Base-by-base conservation (phyloP, 2,797 vertebrate species). In the Epinephelus coioides region DNA sequence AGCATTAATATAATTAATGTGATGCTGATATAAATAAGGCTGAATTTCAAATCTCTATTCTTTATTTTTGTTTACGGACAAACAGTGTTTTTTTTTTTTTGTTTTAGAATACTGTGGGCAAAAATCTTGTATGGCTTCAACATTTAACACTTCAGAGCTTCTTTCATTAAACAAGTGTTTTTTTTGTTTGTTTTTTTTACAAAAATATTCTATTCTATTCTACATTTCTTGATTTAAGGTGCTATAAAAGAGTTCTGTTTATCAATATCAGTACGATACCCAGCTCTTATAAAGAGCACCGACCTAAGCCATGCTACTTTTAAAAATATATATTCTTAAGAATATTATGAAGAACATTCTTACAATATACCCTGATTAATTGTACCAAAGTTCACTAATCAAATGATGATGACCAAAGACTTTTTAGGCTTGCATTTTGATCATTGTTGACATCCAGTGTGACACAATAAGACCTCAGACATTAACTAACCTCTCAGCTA, bases 401-500 rank as follows among this genome's bases (percentile, higher is more conserved):
- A 50, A 5, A 40, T 3, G 18, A 67, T 63, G 34, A 27, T 62
- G 4, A 56, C 11, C 14, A 73, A 44, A 46, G 19, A 14, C 40
- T 21, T 69, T 67, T 23, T 11, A 5, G 11, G 14, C 79, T 70
- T 62, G 38, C 0, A 44, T 40, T 65, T 79, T 82, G 67, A 82
- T 65, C 47, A 49, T 72, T 79, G 78, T 76, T 82, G 60, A 85
- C 71, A 73, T 64, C 38, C 51, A 66, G 25, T 23, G 46, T 83
- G 49, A 79, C 18, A 83, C 81, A 84, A 74, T 59, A 40, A 76
- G 76, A 76, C 60, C 65, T 44, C 23, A 82, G 69, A 85, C 70
- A 76, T 69, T 77, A 88, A 86, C 66, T 50, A 88, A 89, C 66
- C 88, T 87, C 81, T 79, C 77, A 81, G 83, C 84, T 86, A 90